A percentile compares a stretch with the other conserved stretches of the same genome.
phyloP scores from a whole-genome alignment of 2,113 vertebrate genomes.

The Paraplagusia blochii region DNA sequence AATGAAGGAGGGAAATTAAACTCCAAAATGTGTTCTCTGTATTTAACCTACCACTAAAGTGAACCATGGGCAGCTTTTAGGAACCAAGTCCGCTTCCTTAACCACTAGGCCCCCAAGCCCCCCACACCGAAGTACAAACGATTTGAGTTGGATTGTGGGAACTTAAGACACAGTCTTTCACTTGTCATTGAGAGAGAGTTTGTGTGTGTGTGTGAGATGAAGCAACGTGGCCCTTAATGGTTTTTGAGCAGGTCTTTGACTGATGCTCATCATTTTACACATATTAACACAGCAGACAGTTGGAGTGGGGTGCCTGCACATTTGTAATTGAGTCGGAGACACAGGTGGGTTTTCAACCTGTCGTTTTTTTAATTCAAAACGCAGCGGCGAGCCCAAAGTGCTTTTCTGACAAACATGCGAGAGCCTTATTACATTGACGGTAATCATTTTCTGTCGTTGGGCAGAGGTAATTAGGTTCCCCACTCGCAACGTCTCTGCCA shows the following conservation, averaged over 20 bases:
- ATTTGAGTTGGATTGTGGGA: too few relatives aligned
- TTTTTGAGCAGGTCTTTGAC: constrained; percentile 2
- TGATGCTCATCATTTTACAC: constrained; percentile 6
- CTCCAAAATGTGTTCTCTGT: too few relatives aligned
- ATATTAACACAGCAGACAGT: not conserved
- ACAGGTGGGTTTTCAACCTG: constrained; percentile 61
- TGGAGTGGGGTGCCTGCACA: constrained; percentile 18
- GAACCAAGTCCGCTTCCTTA: too few relatives aligned
- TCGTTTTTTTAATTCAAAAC: constrained; percentile 67
- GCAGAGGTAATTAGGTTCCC: constrained; percentile 65
- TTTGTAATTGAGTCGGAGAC: constrained; percentile 52
- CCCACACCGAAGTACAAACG: too few relatives aligned
- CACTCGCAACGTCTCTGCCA: constrained; percentile 35
- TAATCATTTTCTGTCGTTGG: constrained; percentile 64
- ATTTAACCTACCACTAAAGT: too few relatives aligned
- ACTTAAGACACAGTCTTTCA: too few relatives aligned
- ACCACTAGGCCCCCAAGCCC: too few relatives aligned
- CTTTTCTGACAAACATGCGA: constrained; percentile 57
- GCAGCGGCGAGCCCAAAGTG: constrained; percentile 24
- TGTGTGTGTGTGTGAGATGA: constrained; percentile 1
- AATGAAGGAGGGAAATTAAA: too few relatives aligned
- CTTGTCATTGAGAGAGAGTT: not conserved
- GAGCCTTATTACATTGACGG: constrained; percentile 61
- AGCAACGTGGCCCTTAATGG: not conserved
- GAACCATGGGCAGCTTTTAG: too few relatives aligned